phyloP scores from a whole-genome alignment of 1,140 invertebrate genomes.

The Antheraea mylitta region DNA sequence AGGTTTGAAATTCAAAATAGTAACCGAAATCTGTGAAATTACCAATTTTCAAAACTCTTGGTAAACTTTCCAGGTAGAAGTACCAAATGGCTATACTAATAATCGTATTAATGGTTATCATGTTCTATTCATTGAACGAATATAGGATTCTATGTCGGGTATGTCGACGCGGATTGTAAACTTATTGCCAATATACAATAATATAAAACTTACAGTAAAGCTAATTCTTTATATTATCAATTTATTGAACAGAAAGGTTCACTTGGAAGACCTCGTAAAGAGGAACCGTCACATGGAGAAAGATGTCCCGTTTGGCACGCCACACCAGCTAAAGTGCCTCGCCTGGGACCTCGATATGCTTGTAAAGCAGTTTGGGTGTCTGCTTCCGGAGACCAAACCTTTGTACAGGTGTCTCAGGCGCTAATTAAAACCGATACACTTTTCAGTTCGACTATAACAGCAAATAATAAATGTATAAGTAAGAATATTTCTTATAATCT shows the following conservation, averaged over 20 bases:
- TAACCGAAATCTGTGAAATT: too few species aligned
- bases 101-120: too few species aligned
- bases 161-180: too few species aligned
- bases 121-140: too few species aligned
- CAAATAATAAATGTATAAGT: conserved; percentile 93
- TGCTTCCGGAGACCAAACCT: conserved; percentile 97
- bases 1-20: too few species aligned
- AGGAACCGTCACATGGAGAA: conserved; percentile 46
- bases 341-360: conserved; percentile 87
- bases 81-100: too few species aligned
- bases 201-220: too few species aligned
- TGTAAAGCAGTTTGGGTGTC: conserved; percentile 95
- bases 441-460: conserved; percentile 91
- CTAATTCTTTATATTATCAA: too few species aligned
- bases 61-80: too few species aligned
- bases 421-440: conserved; percentile 94
- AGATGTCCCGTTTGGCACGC: conserved; percentile 84
- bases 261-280: conserved; percentile 83
- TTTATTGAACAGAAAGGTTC: conserved; percentile 87
- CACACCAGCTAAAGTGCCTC: conserved; percentile 89
- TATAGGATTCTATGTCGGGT: too few species aligned
- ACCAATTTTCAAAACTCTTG: too few species aligned
- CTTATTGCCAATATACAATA: too few species aligned
- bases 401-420: conserved; percentile 95
- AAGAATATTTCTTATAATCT: conserved; percentile 28